These are phyloP conservation scores for Drosophila watanabei DNA, from an alignment of 1,140 invertebrate genomes.

Conservation along the genomic window DNA sequence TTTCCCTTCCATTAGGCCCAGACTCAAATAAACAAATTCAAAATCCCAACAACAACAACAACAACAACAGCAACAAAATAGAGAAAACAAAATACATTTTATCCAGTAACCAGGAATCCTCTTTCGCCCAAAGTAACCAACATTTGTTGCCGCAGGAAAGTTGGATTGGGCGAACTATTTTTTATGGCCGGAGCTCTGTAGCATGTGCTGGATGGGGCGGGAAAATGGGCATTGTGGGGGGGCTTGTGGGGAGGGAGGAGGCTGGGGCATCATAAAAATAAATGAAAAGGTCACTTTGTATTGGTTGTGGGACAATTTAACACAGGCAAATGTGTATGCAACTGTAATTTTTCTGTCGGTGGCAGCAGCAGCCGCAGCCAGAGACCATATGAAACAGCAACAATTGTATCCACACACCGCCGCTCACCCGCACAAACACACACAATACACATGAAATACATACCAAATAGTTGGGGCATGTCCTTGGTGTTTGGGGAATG, in stretches of 20 bases:
- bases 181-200: slow-evolving; percentile 49
- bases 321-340: slow-evolving; percentile 80
- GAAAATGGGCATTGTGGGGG: slow-evolving; percentile 13
- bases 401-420: slow-evolving; percentile 49
- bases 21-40: slow-evolving; percentile 47
- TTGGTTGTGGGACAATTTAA: slow-evolving; percentile 82
- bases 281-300: slow-evolving; percentile 83
- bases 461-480: slow-evolving; percentile 74
- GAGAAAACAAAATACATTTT: slow-evolving; percentile 38
- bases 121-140: slow-evolving; percentile 39
- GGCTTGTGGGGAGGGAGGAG: background rate
- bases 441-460: slow-evolving; percentile 45
- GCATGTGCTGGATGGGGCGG: slow-evolving; percentile 27
- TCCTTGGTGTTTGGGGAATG: slow-evolving; percentile 32
- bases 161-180: slow-evolving; percentile 61
- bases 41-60: slow-evolving; percentile 10
- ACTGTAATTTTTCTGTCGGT: slow-evolving; percentile 77
- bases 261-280: slow-evolving; percentile 71
- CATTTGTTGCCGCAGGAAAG: slow-evolving; percentile 56
- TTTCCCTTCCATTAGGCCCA: slow-evolving; percentile 39
- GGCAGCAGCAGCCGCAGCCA: slow-evolving; percentile 30
- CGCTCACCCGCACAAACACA: slow-evolving; percentile 2
- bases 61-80: no score
- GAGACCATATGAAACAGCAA: slow-evolving; percentile 44
- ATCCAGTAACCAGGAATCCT: slow-evolving; percentile 29